phyloP scores from a whole-genome alignment of 2,113 vertebrate genomes.

The Aphyosemion australe region DNA sequence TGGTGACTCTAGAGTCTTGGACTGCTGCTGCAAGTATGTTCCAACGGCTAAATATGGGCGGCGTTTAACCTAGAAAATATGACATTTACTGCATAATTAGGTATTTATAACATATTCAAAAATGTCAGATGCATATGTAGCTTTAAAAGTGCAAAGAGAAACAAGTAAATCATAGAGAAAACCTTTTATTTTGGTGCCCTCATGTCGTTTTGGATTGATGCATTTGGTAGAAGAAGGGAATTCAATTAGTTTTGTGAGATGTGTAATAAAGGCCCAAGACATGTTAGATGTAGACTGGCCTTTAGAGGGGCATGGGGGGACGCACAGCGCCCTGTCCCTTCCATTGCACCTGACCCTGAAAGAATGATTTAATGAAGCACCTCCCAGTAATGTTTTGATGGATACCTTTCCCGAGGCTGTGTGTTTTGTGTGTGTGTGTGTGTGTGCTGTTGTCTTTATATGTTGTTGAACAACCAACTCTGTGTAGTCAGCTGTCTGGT shows the following conservation, averaged over 20 bases:
- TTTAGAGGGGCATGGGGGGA: conserved; percentile 5
- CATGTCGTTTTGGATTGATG: not conserved
- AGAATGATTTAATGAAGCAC: conserved; percentile 54
- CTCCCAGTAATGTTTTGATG: conserved; percentile 38
- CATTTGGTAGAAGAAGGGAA: not conserved
- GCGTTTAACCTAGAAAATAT: not conserved
- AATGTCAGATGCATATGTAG: not conserved
- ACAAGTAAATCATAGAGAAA: not conserved
- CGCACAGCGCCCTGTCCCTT: not conserved
- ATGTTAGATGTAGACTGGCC: not conserved
- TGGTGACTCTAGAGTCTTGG: not conserved
- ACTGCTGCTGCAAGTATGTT: too few relatives aligned
- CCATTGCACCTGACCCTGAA: conserved; percentile 48
- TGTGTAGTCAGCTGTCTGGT: conserved; percentile 72
- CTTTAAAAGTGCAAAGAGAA: not conserved
- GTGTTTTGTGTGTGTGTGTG: conserved; percentile 11
- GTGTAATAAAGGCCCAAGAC: not conserved
- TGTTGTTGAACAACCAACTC: conserved; percentile 72
- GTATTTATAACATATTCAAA: not conserved
- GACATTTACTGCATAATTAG: not conserved
- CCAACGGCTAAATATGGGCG: not conserved
- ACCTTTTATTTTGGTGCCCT: not conserved
- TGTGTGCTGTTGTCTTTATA: conserved; percentile 49
- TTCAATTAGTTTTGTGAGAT: not conserved
- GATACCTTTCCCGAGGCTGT: conserved; percentile 43